These are phyloP conservation scores for Frankliniella intonsa DNA, from an alignment of 2,888 invertebrate genomes.

Conservation along the genomic window DNA sequence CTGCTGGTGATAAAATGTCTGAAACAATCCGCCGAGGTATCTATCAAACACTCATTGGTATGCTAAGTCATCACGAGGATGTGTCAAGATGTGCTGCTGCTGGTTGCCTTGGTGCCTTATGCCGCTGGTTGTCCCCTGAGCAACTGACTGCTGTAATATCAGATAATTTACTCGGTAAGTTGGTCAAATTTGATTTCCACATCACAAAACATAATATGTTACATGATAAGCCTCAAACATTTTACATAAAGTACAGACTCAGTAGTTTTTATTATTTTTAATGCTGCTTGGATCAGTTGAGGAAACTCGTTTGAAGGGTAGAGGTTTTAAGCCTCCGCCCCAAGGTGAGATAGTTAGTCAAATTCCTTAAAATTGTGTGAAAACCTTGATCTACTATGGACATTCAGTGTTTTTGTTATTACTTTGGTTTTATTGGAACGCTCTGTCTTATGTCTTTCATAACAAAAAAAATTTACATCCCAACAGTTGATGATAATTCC, in stretches of 20 bases:
- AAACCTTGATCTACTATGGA: not conserved
- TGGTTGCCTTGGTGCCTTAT: constrained; percentile 83
- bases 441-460: not conserved
- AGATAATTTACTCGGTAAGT: constrained; percentile 67
- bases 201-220: too few relatives aligned
- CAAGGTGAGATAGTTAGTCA: constrained; percentile 11
- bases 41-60: constrained; percentile 59
- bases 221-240: too few relatives aligned
- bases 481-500: constrained; percentile 54
- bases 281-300: constrained; percentile 21
- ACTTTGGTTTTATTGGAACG: not conserved
- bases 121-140: constrained; percentile 67
- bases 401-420: not conserved
- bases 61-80: constrained; percentile 74
- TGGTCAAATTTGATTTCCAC: not conserved
- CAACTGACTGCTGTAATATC: constrained; percentile 68
- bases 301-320: constrained; percentile 8
- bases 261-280: constrained; percentile 16
- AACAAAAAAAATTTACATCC: too few relatives aligned
- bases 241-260: not conserved
- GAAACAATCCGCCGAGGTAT: constrained; percentile 71
- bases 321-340: constrained; percentile 10
- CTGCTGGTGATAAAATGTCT: constrained; percentile 85
- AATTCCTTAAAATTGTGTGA: not conserved
- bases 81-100: constrained; percentile 74